Base-by-base conservation (phyloP, 1,140 invertebrate genomes). In the Anastrepha obliqua region DNA sequence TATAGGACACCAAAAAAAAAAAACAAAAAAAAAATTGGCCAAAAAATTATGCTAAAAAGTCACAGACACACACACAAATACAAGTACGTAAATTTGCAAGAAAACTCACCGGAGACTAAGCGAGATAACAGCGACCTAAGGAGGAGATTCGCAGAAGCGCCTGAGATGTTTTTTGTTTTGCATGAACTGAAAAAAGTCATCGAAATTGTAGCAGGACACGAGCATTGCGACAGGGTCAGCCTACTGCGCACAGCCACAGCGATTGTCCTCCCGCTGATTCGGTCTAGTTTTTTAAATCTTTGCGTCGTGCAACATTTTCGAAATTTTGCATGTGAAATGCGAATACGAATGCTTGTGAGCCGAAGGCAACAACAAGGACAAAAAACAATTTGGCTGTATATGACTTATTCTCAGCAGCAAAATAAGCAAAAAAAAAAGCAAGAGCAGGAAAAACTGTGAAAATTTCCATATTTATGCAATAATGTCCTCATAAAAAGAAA, bases 221-320 rank as follows among this genome's bases (percentile, higher is more conserved):
- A 39, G 15, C 29, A 39, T 13, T 70, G 11, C 64, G 64, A 29
- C 17, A 62, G 4, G 9, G 60, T 62, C 60, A 62, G 60, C 60
- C 8, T 62, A 13, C 62, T 3, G 39, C 0, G 11, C 6, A 55
- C 6, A 55, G 39, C 8, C 39, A 1, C 7, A 70, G 6, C 3
- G 29, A 39, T 9, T 17, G 60, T 62, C 13, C 60, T 7, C 67
- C 67, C 67, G 67, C 42, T 74, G 67, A 17, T 70, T 44, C 67
- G 39, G 67, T 74, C 67, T 74, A 74, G 67, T 74, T 74, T 74
- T 74, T 74, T 74, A 74, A 74, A 74, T 47, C 39, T 9, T 13
- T 74, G 44, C 67, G 44, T 47, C 44, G 44, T 74, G 42, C 42
- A 74, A 5, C 3, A 11, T 11, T 47, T 47, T 39, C 42, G 39